A percentile compares a stretch with the other conserved stretches of the same genome.
Evolutionary conservation across 2,113 vertebrate genomes (phyloP).

Genomic region (Baryphthengus martii): DNA sequence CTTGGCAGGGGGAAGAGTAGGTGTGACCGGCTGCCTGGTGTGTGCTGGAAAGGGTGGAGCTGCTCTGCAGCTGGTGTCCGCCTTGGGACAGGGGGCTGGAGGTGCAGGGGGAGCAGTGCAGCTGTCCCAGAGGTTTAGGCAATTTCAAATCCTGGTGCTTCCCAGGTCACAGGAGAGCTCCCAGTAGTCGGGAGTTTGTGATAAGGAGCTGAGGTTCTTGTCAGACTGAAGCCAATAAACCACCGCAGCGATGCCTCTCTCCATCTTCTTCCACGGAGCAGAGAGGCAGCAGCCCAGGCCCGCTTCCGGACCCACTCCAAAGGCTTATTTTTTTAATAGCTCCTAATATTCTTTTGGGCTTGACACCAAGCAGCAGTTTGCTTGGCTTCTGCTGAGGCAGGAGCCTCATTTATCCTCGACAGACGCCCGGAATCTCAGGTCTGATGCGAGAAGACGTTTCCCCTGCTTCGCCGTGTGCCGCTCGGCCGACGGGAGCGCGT

Average conservation of each 20-base stretch:
- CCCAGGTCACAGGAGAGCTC: background rate
- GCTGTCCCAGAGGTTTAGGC: background rate
- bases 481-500: fast-evolving
- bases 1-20: background rate
- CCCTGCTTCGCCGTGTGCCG: background rate
- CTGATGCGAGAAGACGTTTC: background rate
- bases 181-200: background rate
- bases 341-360: background rate
- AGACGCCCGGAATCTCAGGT: background rate
- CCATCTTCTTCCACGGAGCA: fast-evolving
- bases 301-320: background rate
- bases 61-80: background rate
- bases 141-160: background rate
- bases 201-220: background rate
- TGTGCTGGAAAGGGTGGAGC: background rate
- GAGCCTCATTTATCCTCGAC: background rate
- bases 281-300: background rate
- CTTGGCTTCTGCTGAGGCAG: background rate
- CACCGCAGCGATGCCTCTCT: background rate
- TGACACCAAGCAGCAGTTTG: background rate
- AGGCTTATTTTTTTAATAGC: background rate
- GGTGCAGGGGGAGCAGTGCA: background rate
- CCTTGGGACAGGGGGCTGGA: background rate
- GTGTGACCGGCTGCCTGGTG: background rate
- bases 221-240: background rate